Evolutionary conservation across 1,140 invertebrate species (phyloP), one percentile per base, ranked within the genome.

Genomic region (Cotesia chilonis): DNA sequence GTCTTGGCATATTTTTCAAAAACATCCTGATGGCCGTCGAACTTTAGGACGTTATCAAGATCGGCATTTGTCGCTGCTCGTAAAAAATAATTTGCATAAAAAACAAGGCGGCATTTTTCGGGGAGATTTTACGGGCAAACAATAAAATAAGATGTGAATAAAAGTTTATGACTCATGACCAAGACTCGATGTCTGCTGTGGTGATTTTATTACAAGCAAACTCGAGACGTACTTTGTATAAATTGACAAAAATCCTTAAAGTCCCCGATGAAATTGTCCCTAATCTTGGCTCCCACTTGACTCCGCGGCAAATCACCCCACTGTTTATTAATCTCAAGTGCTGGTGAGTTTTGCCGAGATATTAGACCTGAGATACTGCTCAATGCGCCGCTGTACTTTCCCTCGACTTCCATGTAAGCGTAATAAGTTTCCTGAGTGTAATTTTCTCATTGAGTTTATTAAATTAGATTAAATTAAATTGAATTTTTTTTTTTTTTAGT

Each of bases 21-120:
- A 10, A 91, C 75, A 37, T 88, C 78, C 70, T 85, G 76, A 78
- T 91, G 87, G 54, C 89, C 82, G 59, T 88, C 84, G 75, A 92
- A 91, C 68, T 80, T 86, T 20, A 90, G 81, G 28, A 86, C 86
- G 71, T 84, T 88, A 68, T 90, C 87, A 47, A 91, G 79, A 78
- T 92, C 90, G 51, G 88, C 81, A 77, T 89, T 90, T 1, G 89
- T 90, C 81, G 87, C 91, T 92, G 76, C 57, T 79, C 72, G 76
- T 77, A 72, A 47, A 63, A 41, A 67, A 59, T 64, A 28, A 28
- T 28, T 28, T 28, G 28, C 28, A 28, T 28, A 28, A 28, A 28
- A 28, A 28, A 28, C 3, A 28, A 28, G 28, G 28, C 28, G 28
- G 28, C 28, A 28, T 28, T 28, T 28, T 28, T 28, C 28, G 28